Evolutionary conservation across 1,140 invertebrate genomes (phyloP), one percentile per base, ranked within the genome.

Genomic region (Hermatobates lingyangjiaoensis): DNA sequence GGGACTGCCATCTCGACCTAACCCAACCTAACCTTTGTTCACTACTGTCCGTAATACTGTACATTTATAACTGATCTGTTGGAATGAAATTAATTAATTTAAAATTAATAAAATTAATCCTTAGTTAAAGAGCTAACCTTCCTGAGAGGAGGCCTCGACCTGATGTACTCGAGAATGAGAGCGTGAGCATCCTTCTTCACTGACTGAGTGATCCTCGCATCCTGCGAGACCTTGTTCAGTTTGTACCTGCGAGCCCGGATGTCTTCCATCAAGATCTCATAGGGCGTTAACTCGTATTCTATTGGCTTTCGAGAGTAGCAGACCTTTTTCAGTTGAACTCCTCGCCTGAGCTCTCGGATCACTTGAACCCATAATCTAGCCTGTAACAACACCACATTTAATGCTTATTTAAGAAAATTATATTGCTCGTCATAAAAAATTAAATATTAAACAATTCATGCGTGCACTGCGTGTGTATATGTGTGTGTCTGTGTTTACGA

Each of bases 331-430:
- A 97, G 70, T 66, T 91, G 83, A 0, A 96, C 89, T 12, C 92
- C 89, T 63, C 74, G 68, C 12, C 80, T 63, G 18, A 88, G 68
- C 63, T 95, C 86, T 44, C 81, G 74, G 61, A 96, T 92, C 15
- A 95, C 88, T 75, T 97, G 91, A 59, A 95, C 83, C 93, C 93
- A 97, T 64, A 95, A 83, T 58, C 87, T 75, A 54, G 91, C 90
- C 90, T 92, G 69, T n/a, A n/a, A n/a, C n/a, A n/a, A n/a, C n/a
- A n/a, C n/a, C n/a, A n/a, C n/a, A n/a, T n/a, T n/a, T n/a, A n/a
- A n/a, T n/a, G n/a, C n/a, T n/a, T n/a, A n/a, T n/a, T n/a, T n/a
- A n/a, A n/a, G n/a, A n/a, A n/a, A n/a, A n/a, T n/a, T n/a, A n/a
- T n/a, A n/a, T n/a, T n/a, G n/a, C n/a, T n/a, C n/a, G n/a, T n/a